Conservation (phyloP, 2,888 invertebrate genomes). For the Drosophila robusta region DNA sequence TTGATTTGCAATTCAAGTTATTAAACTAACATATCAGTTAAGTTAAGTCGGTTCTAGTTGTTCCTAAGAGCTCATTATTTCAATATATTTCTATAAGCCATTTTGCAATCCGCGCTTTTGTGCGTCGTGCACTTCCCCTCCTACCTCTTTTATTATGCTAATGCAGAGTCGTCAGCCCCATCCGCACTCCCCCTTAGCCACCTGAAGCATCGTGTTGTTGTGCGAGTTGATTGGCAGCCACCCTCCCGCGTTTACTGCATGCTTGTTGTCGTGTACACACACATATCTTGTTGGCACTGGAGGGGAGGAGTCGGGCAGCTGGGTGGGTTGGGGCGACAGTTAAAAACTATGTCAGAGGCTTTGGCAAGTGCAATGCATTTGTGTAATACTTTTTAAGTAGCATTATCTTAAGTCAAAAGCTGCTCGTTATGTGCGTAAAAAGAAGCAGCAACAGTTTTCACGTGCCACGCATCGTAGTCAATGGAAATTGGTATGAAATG, state of each 20-base stretch:
- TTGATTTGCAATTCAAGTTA: background rate
- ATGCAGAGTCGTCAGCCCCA: slow-evolving; percentile 35
- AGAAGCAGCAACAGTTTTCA: slow-evolving; percentile 18
- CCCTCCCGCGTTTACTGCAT: slow-evolving; percentile 11
- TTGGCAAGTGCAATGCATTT: slow-evolving; percentile 63
- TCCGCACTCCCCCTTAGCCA: background rate
- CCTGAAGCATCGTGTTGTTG: slow-evolving; percentile 28
- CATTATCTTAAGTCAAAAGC: slow-evolving; percentile 49
- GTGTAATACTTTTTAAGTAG: slow-evolving; percentile 69
- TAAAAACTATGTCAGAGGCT: slow-evolving; percentile 71
- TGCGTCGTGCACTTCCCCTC: slow-evolving; percentile 12
- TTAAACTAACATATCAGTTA: background rate
- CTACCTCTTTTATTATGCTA: slow-evolving; percentile 65
- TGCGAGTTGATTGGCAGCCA: slow-evolving; percentile 41
- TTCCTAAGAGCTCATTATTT: background rate
- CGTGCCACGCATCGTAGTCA: slow-evolving; percentile 1
- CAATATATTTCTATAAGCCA: background rate
- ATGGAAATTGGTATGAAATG: background rate
- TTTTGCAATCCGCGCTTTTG: background rate
- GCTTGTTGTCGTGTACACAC: slow-evolving; percentile 19
- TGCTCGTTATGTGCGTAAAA: slow-evolving; percentile 8
- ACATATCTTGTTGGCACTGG: slow-evolving; percentile 12
- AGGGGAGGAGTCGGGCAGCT: background rate
- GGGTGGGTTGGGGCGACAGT: slow-evolving; percentile 30
- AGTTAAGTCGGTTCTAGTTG: no score